phyloP scores from a whole-genome alignment of 2,888 invertebrate genomes.

The Heliothis peltigera region DNA sequence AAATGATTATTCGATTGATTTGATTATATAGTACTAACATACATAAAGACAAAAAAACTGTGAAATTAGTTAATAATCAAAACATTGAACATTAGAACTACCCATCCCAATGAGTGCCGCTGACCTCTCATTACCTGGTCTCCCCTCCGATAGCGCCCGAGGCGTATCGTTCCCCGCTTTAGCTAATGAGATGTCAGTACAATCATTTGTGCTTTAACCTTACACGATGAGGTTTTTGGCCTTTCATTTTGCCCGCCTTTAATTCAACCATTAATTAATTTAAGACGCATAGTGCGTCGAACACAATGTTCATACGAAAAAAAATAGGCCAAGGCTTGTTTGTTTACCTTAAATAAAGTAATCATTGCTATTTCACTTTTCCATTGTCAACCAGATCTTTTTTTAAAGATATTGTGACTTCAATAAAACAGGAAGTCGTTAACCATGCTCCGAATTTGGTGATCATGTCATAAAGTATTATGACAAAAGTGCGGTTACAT shows the following conservation, averaged over 20 bases:
- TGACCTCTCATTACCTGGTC: conserved; percentile 50
- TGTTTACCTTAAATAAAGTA: conserved; percentile 27
- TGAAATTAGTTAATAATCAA: background rate
- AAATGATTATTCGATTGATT: no score
- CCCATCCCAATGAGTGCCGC: conserved; percentile 25
- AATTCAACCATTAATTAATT: conserved; percentile 82
- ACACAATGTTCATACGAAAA: conserved; percentile 34
- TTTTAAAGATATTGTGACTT: conserved; percentile 20
- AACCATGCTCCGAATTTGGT: conserved; percentile 30
- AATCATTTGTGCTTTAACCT: conserved; percentile 89
- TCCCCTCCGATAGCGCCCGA: conserved; percentile 74
- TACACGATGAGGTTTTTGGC: conserved; percentile 86
- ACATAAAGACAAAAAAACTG: no score
- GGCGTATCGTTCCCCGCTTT: conserved; percentile 85
- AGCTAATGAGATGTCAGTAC: conserved; percentile 90
- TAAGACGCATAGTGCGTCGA: conserved; percentile 61
- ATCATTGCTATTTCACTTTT: conserved; percentile 40
- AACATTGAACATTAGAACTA: background rate
- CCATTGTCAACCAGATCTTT: conserved; percentile 48
- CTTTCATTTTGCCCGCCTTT: conserved; percentile 83
- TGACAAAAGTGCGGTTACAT: background rate
- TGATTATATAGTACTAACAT: no score
- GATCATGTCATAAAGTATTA: conserved; percentile 1
- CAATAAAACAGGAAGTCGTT: conserved; percentile 34
- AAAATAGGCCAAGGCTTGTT: conserved; percentile 50